Conservation (phyloP, 1,140 invertebrate species). For the Acromyrmex heyeri region DNA sequence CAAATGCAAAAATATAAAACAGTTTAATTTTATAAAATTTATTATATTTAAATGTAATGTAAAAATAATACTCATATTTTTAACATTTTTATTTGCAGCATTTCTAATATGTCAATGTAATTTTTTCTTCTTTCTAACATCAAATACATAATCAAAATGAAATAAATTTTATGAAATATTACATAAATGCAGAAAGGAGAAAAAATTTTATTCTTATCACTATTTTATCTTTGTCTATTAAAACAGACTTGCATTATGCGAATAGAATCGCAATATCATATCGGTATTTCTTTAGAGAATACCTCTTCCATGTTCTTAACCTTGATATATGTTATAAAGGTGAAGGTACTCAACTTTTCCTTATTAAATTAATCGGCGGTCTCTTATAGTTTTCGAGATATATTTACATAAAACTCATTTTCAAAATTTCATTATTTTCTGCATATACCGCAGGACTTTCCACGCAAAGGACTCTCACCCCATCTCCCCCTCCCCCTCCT, state of each 20-base stretch:
- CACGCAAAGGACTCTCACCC: too few relatives aligned
- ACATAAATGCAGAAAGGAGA: not conserved
- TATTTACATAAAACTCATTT: too few relatives aligned
- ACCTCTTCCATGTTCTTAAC: too few relatives aligned
- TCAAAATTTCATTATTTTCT: too few relatives aligned
- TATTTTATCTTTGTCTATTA: not conserved
- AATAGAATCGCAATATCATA: conserved; percentile 60
- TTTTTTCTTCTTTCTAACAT: not conserved
- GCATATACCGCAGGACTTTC: too few relatives aligned
- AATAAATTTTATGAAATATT: not conserved
- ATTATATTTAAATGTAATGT: not conserved
- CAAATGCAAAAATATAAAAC: not conserved
- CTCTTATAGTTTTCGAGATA: too few relatives aligned
- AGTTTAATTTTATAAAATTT: not conserved
- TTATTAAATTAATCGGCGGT: too few relatives aligned
- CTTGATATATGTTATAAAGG: too few relatives aligned
- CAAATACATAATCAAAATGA: not conserved
- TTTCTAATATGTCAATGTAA: not conserved
- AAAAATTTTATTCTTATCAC: not conserved
- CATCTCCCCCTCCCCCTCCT: too few relatives aligned
- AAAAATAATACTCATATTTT: not conserved
- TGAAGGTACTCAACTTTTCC: too few relatives aligned
- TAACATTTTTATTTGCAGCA: not conserved
- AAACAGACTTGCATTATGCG: conserved; percentile 43
- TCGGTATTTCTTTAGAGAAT: not conserved